Conservation (phyloP, 2,797 vertebrate genomes). For the Chloroceryle amazona region DNA sequence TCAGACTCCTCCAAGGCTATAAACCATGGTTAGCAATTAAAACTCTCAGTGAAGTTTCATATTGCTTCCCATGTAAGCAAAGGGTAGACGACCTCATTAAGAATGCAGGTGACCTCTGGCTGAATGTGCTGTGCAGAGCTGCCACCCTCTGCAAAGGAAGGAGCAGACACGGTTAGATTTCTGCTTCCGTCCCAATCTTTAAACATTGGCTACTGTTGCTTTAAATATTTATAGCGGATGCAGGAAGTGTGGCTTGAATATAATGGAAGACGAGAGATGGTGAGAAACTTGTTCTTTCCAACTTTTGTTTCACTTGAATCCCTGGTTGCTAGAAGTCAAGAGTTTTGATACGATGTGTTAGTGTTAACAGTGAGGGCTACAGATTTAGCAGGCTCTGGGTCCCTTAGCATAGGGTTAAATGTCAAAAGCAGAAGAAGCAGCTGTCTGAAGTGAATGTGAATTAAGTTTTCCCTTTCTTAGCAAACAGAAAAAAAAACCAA, state of each 20-base stretch:
- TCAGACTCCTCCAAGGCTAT: background rate
- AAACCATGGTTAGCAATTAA: background rate
- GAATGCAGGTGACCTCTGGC: conserved; percentile 52
- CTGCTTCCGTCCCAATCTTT: conserved; percentile 55
- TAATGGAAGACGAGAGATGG: conserved; percentile 23
- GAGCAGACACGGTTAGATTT: conserved; percentile 36
- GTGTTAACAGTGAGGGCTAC: background rate
- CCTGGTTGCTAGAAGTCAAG: conserved; percentile 20
- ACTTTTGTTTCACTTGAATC: conserved; percentile 51
- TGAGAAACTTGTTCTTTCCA: conserved; percentile 41
- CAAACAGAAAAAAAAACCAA: background rate
- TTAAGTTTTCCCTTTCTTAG: conserved; percentile 14
- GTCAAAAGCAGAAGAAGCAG: conserved; percentile 60
- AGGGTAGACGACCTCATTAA: conserved; percentile 26
- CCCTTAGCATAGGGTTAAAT: conserved; percentile 58
- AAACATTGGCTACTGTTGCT: conserved; percentile 63
- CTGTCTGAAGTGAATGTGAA: conserved; percentile 54
- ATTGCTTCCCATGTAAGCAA: background rate
- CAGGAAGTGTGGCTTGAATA: conserved; percentile 72
- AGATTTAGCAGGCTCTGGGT: conserved; percentile 25
- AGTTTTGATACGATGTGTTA: conserved; percentile 42
- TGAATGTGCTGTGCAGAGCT: background rate
- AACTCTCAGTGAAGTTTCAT: background rate
- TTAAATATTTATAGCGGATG: conserved; percentile 76
- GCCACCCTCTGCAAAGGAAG: background rate